phyloP scores from a whole-genome alignment of 2,113 vertebrate species.

The Pituophis catenifer region DNA sequence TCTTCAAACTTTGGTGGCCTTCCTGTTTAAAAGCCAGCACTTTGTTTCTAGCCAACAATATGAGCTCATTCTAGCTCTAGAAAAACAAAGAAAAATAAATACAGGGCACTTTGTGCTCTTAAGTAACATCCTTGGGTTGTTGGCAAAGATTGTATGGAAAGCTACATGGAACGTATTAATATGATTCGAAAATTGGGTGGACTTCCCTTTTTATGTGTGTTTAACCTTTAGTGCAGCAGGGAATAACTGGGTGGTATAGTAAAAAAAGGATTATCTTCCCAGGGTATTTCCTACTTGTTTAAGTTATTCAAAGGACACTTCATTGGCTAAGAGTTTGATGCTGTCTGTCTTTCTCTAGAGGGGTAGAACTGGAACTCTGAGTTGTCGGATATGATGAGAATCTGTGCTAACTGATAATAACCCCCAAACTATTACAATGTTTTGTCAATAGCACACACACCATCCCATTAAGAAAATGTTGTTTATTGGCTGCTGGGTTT shows the following conservation, averaged over 20 bases:
- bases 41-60: conserved; percentile 11
- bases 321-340: background rate
- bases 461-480: background rate
- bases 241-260: conserved; percentile 1
- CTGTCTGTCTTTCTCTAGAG: background rate
- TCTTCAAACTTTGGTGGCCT: conserved; percentile 22
- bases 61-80: conserved; percentile 23
- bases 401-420: background rate
- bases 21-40: conserved; percentile 14
- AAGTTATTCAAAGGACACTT: conserved; percentile 11
- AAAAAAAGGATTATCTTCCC: background rate
- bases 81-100: conserved; percentile 35
- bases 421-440: background rate
- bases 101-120: conserved; percentile 23
- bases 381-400: background rate
- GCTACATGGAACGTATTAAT: conserved; percentile 25
- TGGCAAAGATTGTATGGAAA: conserved; percentile 29
- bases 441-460: background rate
- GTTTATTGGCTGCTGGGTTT: background rate
- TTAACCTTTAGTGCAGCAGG: conserved; percentile 11
- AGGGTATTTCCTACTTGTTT: conserved; percentile 27
- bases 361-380: background rate
- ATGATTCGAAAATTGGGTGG: conserved; percentile 33
- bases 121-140: conserved; percentile 37
- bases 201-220: conserved; percentile 26